Evolutionary conservation across 2,888 invertebrate species (phyloP), one percentile per base, ranked within the genome.

Genomic region (Creontiades dilutus): DNA sequence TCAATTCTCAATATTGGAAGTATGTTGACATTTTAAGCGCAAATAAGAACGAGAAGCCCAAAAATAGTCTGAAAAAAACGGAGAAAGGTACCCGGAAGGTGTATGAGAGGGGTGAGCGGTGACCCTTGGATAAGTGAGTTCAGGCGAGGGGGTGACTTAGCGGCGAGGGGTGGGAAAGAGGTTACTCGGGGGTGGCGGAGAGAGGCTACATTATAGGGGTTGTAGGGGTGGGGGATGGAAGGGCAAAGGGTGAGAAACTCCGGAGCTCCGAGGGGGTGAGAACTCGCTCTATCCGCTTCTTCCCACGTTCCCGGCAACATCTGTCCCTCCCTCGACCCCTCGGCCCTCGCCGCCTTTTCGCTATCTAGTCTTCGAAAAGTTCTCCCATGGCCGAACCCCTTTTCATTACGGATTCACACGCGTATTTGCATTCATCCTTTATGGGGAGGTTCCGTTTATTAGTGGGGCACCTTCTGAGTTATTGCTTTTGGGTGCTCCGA

Each of bases 221-320:
- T 61, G 55, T n/a, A 16, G n/a, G 37, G 86, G 61, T 75, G 75
- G 86, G 28, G 78, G 48, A n/a, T n/a, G n/a, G 87, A 46, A 61
- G 48, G 23, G 47, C 47, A 47, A 13, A 19, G 81, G 81, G 57
- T 23, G 84, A 14, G 19, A 27, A 48, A 47, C 46, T n/a, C 46
- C 23, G 16, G 47, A 19, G 16, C 46, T 12, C n/a, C 46, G 11
- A 46, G 46, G 85, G 86, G 86, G 86, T 86, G 86, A 86, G 86
- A 86, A 86, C 86, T 86, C 75, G 16, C 75, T 28, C 61, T 46
- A 48, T 19, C 46, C 23, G 47, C 47, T 46, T 47, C 86, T 86
- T 86, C 86, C 86, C 86, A 86, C 86, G 86, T 75, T 75, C 52
- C 57, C 37, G 46, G 75, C 23, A 47, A 86, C 86, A 86, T 86